Base-by-base conservation (phyloP, 2,888 invertebrate genomes). In the Caenorhabditis sulstoni region DNA sequence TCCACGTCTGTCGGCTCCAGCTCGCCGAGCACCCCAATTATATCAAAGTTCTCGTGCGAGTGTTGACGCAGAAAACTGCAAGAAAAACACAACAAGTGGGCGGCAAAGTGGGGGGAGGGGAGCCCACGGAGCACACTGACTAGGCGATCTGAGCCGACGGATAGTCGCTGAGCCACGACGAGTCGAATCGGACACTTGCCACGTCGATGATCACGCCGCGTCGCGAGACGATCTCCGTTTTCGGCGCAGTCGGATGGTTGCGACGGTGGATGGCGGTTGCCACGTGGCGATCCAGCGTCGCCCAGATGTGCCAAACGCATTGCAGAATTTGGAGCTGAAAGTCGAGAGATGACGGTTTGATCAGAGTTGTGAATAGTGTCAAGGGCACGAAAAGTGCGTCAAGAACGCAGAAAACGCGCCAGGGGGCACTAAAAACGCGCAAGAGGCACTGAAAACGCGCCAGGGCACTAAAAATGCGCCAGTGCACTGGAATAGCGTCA, bases 321-420 rank as follows among this genome's bases (percentile, higher is more conserved):
- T 76, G 58, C 39, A 80, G 71, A 16, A 80, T 65, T 59, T 65
- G 44, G 14, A 80, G 35, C 79, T 79, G 59, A n/a, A n/a, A n/a
- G n/a, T n/a, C n/a, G n/a, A n/a, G n/a, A n/a, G n/a, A n/a, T n/a
- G n/a, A n/a, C n/a, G n/a, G n/a, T n/a, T n/a, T n/a, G n/a, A n/a
- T n/a, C n/a, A n/a, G n/a, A n/a, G n/a, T n/a, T n/a, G n/a, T n/a
- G n/a, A n/a, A n/a, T n/a, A n/a, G n/a, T n/a, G n/a, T n/a, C n/a
- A n/a, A n/a, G n/a, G n/a, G n/a, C n/a, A n/a, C n/a, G n/a, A n/a
- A n/a, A n/a, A n/a, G n/a, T n/a, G n/a, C n/a, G n/a, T n/a, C n/a
- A n/a, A n/a, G n/a, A n/a, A n/a, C n/a, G n/a, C n/a, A n/a, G n/a
- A n/a, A n/a, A n/a, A n/a, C n/a, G n/a, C n/a, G n/a, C n/a, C n/a